Base-by-base conservation (phyloP, 2,113 vertebrate genomes). In the Nycticorax nycticorax region DNA sequence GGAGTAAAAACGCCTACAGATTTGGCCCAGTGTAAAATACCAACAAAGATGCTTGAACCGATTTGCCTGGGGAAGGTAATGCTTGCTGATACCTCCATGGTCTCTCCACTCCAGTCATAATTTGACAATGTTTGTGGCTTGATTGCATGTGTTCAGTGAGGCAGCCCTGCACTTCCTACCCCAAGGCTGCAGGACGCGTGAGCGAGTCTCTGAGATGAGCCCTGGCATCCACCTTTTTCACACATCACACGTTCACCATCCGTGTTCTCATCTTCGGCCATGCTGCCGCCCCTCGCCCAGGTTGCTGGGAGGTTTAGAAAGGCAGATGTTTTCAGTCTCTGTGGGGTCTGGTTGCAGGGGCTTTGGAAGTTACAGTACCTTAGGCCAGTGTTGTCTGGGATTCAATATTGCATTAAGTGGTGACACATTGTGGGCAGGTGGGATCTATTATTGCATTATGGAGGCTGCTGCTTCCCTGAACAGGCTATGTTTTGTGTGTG, bases 401-500 rank as follows among this genome's bases (percentile, higher is more conserved):
- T 95, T 96, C 96, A 81, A 79, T 98, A 98, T 97, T 98, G 97
- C 97, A 93, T 97, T 98, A 93, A 96, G 87, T 97, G 95, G 97
- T 96, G 96, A 96, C 92, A 96, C 91, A 94, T 41, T 80, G 82
- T 92, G 97, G 95, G 92, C 78, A 90, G 95, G 95, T 96, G 97
- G 95, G 97, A 95, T 95, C 91, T 98, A 97, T 98, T 98, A 98
- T 98, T 98, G 98, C 98, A 96, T 98, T 98, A 98, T 96, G 97
- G 97, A 98, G 96, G 97, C 94, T 94, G 97, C 94, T 94, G 96
- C 97, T 97, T 96, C 95, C 96, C 96, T 96, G 96, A 95, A 98
- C 98, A 97, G 98, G 98, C 99, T 99, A 98, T 98, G 98, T 99
- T 98, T 99, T 99, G 98, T 99, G 99, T 98, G 99, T 99, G 91